These are phyloP conservation scores for Linyphia triangularis DNA, from an alignment of 2,888 invertebrate genomes.

Conservation along the genomic window DNA sequence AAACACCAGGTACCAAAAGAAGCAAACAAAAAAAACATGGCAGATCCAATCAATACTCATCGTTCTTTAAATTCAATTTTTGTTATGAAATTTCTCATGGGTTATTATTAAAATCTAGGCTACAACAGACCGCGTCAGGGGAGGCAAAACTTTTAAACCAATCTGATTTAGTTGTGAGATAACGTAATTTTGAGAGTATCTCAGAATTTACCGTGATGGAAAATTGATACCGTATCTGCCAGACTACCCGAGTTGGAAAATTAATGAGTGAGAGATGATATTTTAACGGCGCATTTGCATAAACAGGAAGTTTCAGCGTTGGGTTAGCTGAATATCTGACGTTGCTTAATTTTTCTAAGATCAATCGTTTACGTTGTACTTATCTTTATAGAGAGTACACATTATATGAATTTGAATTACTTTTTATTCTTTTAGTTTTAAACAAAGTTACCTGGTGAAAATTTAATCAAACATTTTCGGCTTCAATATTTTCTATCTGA, in stretches of 20 bases:
- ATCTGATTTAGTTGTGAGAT: not conserved
- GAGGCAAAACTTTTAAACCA: not conserved
- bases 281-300: not conserved
- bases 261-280: not conserved
- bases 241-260: not conserved
- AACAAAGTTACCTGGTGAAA: no score
- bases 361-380: no score
- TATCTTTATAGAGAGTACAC: no score
- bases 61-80: not conserved
- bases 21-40: not conserved
- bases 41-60: not conserved
- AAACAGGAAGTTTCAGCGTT: not conserved
- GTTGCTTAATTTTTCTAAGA: not conserved
- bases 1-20: not conserved
- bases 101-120: not conserved
- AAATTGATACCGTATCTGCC: not conserved
- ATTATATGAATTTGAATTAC: no score
- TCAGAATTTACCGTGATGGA: not conserved
- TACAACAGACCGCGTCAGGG: not conserved
- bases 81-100: not conserved
- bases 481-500: no score
- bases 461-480: no score
- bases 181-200: not conserved
- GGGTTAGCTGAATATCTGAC: not conserved
- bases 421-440: no score